Evolutionary conservation across 1,140 invertebrate genomes (phyloP), one percentile per base, ranked within the genome.

Genomic region (Campodea augens): DNA sequence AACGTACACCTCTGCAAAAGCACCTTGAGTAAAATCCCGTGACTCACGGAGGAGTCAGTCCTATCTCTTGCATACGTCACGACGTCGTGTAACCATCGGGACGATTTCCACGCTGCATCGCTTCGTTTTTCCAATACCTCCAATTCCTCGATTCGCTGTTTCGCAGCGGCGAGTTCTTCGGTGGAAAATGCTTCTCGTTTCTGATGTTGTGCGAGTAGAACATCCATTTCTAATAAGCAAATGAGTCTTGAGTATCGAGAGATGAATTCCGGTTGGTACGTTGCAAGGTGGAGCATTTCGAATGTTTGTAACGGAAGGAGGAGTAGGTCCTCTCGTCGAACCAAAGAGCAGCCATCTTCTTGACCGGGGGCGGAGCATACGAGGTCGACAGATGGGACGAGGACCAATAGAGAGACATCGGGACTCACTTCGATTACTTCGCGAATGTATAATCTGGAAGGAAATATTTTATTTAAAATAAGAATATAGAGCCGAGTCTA

Each of bases 11-110:
- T n/a, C n/a, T n/a, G n/a, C n/a, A n/a, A n/a, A n/a, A n/a, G n/a
- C n/a, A n/a, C n/a, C n/a, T n/a, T n/a, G n/a, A n/a, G n/a, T n/a
- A n/a, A n/a, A 10, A 32, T 32, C 7, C 27, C 7, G 15, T 10
- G 7, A 10, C 7, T 7, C 27, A 32, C 15, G 7, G 7, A 7
- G 7, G 7, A 7, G n/a, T 54, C 49, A 32, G 55, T 58, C 48
- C 83, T 80, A 57, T 93, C 90, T 44, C 90, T 67, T 1, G 90
- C 88, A 57, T 88, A 90, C 1, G 83, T 79, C 29, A 96, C 84
- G 2, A 92, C 77, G 54, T 96, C 89, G 72, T 92, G 86, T 1
- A 96, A 71, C 92, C 92, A 98, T 12, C 93, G 73, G 2, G 85
- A 78, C 20, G 78, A 77, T 57, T 91, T 90, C 92, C 92, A 97